Base-by-base conservation (phyloP, 2,797 vertebrate species). In the Delichon dasypus region DNA sequence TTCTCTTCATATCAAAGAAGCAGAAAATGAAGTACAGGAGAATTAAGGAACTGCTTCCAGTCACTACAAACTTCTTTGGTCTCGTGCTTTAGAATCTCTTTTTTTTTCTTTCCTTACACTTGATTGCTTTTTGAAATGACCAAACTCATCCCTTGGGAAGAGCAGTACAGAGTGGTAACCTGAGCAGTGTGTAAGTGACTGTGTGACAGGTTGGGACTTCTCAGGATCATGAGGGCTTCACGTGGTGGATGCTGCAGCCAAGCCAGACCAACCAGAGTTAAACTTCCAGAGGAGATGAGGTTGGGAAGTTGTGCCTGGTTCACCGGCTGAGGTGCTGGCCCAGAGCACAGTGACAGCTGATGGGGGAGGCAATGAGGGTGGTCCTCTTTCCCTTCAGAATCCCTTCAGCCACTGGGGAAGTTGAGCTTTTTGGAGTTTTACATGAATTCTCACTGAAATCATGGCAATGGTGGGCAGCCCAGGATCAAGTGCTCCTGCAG, bases 251-350 rank as follows among this genome's bases (percentile, higher is more conserved):
- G 5, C 68, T 62, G 47, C 30, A 80, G 66, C 48, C 78, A 57
- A 65, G 58, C 29, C 54, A 64, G 67, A 38, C 10, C 34, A 53
- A 44, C 22, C 76, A 61, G 64, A 64, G 34, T 29, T 26, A 47
- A 54, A 57, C 17, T 42, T 30, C 8, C 44, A 67, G 40, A 38
- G 29, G 5, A 61, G 20, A 20, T 1, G 3, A 53, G 76, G 57
- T 2, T 66, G 70, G 61, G 12, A 81, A 74, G 29, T 2, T 32
- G 30, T 17, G 3, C 53, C 44, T 73, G 1, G 0, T 32, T 38
- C 65, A 16, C 14, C 38, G 38, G 34, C 22, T 27, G 76, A n/a
- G 38, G 30, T 7, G 7, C 4, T 74, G 78, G 16, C 53, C 88
- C 25, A 5, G 40, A 30, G n/a, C 62, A 16, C 15, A 19, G 47